A percentile compares a stretch with the other conserved stretches of the same genome.
phyloP scores from a whole-genome alignment of 2,113 vertebrate genomes.

The Fulmarus glacialis region DNA sequence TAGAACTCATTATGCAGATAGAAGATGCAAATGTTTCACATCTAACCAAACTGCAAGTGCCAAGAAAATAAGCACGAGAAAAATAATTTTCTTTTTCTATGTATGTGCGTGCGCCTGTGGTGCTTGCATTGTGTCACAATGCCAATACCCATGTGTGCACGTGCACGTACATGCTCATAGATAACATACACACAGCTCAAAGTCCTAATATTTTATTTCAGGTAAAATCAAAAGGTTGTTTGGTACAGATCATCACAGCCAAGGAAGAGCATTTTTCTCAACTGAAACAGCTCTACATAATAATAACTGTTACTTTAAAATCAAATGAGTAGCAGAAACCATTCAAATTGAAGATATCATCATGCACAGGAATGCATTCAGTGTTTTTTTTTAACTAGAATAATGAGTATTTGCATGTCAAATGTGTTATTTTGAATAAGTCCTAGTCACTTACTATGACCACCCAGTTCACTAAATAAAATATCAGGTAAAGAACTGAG shows the following conservation, averaged over 20 bases:
- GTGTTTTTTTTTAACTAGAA: neutral
- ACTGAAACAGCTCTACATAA: neutral
- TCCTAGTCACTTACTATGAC: neutral
- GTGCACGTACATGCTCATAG: neutral
- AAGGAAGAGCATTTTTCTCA: slow-evolving; percentile 19
- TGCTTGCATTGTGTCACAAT: neutral
- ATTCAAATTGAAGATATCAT: neutral
- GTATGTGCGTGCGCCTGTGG: neutral
- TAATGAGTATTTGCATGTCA: neutral
- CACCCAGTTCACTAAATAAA: neutral
- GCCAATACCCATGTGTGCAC: neutral
- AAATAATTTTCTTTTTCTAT: slow-evolving; percentile 58
- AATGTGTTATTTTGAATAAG: neutral
- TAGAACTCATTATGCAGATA: slow-evolving; percentile 92
- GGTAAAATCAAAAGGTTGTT: slow-evolving; percentile 36
- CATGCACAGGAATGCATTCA: neutral
- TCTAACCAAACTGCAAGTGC: slow-evolving; percentile 75
- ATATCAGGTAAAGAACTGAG: neutral
- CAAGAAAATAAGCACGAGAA: slow-evolving; percentile 73
- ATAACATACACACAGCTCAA: neutral
- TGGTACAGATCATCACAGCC: neutral
- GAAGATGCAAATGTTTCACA: slow-evolving; percentile 88
- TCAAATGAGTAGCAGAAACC: slow-evolving; percentile 13
- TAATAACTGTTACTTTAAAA: slow-evolving; percentile 17
- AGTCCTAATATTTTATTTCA: slow-evolving; percentile 18